phyloP scores from a whole-genome alignment of 2,797 vertebrate species.

The Scarus forsteni region DNA sequence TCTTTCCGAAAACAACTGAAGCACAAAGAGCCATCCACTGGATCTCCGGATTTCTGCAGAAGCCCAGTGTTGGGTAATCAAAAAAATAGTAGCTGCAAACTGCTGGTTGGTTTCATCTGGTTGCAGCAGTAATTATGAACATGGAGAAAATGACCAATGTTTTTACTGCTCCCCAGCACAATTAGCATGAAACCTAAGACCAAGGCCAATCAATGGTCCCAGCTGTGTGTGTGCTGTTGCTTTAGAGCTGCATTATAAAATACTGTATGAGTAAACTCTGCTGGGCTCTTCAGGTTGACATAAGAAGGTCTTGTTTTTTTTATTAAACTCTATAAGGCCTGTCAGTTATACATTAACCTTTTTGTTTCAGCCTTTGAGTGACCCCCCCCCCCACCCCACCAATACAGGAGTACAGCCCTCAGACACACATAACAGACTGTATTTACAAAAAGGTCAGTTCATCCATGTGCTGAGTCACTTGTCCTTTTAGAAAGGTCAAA shows the following conservation, averaged over 20 bases:
- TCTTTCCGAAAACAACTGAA: too few species aligned
- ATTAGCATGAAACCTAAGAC: slow-evolving; percentile 65
- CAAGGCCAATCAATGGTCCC: slow-evolving; percentile 42
- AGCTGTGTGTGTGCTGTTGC: slow-evolving; percentile 23
- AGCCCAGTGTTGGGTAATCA: background rate
- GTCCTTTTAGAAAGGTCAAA: background rate
- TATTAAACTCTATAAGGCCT: background rate
- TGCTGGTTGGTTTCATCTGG: slow-evolving; percentile 7
- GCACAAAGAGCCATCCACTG: too few species aligned
- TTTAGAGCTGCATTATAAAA: slow-evolving; percentile 19
- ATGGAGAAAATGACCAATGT: slow-evolving; percentile 54
- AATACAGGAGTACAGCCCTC: too few species aligned
- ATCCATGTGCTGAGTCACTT: background rate
- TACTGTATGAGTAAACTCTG: background rate
- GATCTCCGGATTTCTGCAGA: background rate
- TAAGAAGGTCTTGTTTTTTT: background rate
- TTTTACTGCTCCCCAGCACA: slow-evolving; percentile 54
- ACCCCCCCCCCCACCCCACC: too few species aligned
- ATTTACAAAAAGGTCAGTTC: background rate
- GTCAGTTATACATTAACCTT: too few species aligned
- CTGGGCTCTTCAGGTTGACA: background rate
- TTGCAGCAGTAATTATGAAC: slow-evolving; percentile 16
- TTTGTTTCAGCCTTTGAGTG: too few species aligned
- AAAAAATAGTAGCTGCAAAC: background rate
- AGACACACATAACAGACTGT: too few species aligned